Evolutionary conservation across 2,113 vertebrate species (phyloP).

Genomic region (Sturnus vulgaris): DNA sequence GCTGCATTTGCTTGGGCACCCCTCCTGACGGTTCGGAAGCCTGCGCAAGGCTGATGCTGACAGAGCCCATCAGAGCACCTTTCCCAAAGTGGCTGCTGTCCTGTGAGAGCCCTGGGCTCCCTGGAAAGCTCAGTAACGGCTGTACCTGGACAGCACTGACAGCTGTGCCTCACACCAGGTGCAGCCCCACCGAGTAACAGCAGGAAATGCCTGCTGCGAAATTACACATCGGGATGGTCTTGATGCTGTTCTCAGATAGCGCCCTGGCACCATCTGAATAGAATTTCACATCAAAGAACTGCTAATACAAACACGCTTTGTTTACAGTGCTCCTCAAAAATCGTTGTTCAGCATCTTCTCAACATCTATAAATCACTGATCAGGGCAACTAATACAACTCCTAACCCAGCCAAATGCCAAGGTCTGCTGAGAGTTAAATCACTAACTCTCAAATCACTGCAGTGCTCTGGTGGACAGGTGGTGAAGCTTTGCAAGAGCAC

Average conservation of each 20-base stretch:
- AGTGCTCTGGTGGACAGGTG: fast-evolving
- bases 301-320: neutral
- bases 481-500: neutral
- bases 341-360: neutral
- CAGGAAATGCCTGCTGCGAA: neutral
- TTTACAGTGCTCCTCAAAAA: neutral
- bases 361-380: neutral
- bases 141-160: neutral
- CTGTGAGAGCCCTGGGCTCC: fast-evolving
- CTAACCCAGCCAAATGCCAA: neutral
- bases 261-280: conserved; percentile 8
- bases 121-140: neutral
- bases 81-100: fast-evolving
- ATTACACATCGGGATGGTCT: neutral
- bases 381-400: neutral
- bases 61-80: neutral
- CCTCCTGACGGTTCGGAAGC: fast-evolving
- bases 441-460: neutral
- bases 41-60: neutral
- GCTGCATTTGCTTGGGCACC: neutral
- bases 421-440: neutral
- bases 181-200: neutral
- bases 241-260: neutral
- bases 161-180: neutral
- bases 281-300: neutral